phyloP scores from a whole-genome alignment of 2,113 vertebrate species.

The Connochaetes taurinus region DNA sequence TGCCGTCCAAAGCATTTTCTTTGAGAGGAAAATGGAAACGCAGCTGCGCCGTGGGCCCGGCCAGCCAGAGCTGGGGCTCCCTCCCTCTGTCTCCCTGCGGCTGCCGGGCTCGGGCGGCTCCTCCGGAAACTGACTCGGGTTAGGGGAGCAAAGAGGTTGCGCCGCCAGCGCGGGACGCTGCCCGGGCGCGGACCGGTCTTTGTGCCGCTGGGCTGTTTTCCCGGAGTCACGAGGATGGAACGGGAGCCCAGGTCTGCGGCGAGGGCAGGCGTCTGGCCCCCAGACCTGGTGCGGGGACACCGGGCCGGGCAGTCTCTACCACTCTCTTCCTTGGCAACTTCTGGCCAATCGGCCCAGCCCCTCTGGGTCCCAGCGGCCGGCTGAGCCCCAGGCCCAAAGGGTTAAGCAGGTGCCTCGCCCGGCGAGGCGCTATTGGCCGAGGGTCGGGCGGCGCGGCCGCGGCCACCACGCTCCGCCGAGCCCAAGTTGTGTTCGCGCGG shows the following conservation, averaged over 20 bases:
- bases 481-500: constrained; percentile 28
- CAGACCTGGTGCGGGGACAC: neutral
- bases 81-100: constrained; percentile 37
- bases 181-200: neutral
- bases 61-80: constrained; percentile 60
- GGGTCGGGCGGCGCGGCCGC: neutral
- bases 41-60: constrained; percentile 70
- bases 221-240: neutral
- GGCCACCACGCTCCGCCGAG: constrained; percentile 18
- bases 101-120: constrained; percentile 19
- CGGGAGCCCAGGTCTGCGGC: neutral
- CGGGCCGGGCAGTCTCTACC: neutral
- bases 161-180: neutral
- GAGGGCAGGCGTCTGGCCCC: neutral
- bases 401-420: constrained; percentile 53
- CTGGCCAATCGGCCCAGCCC: neutral
- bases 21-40: constrained; percentile 76
- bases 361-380: neutral
- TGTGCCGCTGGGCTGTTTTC: constrained; percentile 33
- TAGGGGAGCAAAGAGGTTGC: neutral
- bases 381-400: constrained; percentile 27
- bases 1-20: constrained; percentile 85
- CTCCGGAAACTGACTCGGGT: constrained; percentile 46
- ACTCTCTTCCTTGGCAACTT: constrained; percentile 33
- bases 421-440: constrained; percentile 20